Conservation (phyloP, 2,888 invertebrate genomes). For the Epistrophe grossulariae region DNA sequence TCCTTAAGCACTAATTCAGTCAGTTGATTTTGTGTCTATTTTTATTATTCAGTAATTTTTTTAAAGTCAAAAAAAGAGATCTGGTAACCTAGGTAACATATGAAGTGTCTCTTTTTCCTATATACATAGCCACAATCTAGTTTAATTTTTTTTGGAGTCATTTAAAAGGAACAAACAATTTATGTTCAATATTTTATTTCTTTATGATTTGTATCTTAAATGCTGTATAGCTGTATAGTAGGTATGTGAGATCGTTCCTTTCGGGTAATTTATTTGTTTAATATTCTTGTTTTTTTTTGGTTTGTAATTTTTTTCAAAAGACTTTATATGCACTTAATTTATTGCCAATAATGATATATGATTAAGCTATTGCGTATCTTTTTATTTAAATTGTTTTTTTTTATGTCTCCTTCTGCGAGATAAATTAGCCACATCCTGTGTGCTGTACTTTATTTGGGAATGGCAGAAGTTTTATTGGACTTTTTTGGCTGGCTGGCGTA, state of each 20-base stretch:
- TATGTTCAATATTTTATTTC: constrained; percentile 1
- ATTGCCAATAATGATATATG: constrained; percentile 72
- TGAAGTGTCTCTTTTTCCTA: neutral
- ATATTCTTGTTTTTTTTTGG: constrained; percentile 47
- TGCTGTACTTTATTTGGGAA: neutral
- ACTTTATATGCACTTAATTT: constrained; percentile 57
- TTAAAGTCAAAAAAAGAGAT: neutral
- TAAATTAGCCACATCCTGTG: constrained; percentile 48
- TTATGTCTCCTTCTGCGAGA: neutral
- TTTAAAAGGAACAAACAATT: constrained; percentile 52
- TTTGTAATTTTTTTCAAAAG: constrained; percentile 29
- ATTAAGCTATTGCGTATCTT: constrained; percentile 65
- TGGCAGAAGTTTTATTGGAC: neutral
- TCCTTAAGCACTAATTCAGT: too few relatives aligned
- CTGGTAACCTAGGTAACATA: neutral
- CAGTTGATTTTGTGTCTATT: too few relatives aligned
- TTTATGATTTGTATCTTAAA: constrained; percentile 54
- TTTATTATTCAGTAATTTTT: too few relatives aligned
- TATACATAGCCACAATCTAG: constrained; percentile 41
- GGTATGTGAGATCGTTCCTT: constrained; percentile 33
- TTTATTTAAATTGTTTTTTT: constrained; percentile 34
- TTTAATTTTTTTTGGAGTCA: constrained; percentile 35
- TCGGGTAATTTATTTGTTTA: constrained; percentile 50
- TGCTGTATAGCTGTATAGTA: too few relatives aligned
- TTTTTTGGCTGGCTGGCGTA: neutral